These are phyloP conservation scores for Eumeta japonica DNA, from an alignment of 1,140 invertebrate genomes.

Conservation along the genomic window DNA sequence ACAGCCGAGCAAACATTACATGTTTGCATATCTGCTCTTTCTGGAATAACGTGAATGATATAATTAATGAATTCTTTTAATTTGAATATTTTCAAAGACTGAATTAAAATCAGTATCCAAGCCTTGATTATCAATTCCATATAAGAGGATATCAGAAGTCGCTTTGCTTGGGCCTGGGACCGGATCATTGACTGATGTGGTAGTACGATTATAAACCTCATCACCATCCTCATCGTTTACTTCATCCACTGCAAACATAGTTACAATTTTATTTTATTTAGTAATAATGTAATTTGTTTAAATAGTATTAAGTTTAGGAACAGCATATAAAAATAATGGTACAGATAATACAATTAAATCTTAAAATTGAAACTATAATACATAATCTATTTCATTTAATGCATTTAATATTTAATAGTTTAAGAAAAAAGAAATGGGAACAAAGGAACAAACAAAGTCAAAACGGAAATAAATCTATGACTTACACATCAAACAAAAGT, in stretches of 20 bases:
- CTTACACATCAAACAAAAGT: too few relatives aligned
- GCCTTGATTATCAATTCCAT: slow-evolving; percentile 54
- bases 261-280: neutral
- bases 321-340: neutral
- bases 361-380: neutral
- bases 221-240: slow-evolving; percentile 44
- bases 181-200: slow-evolving; percentile 29
- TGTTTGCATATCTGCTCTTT: too few relatives aligned
- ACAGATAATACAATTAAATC: neutral
- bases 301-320: neutral
- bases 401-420: too few relatives aligned
- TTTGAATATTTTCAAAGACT: slow-evolving; percentile 56
- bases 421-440: too few relatives aligned
- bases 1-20: too few relatives aligned
- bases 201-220: slow-evolving; percentile 54
- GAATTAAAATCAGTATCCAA: slow-evolving; percentile 56
- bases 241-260: slow-evolving; percentile 40
- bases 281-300: neutral
- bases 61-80: too few relatives aligned
- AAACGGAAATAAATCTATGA: too few relatives aligned
- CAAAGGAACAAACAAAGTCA: too few relatives aligned
- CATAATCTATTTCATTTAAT: too few relatives aligned
- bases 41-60: too few relatives aligned
- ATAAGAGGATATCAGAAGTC: slow-evolving; percentile 43
- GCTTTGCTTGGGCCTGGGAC: slow-evolving; percentile 45